Base-by-base conservation (phyloP, 2,797 vertebrate genomes). In the Threskiornis aethiopicus region DNA sequence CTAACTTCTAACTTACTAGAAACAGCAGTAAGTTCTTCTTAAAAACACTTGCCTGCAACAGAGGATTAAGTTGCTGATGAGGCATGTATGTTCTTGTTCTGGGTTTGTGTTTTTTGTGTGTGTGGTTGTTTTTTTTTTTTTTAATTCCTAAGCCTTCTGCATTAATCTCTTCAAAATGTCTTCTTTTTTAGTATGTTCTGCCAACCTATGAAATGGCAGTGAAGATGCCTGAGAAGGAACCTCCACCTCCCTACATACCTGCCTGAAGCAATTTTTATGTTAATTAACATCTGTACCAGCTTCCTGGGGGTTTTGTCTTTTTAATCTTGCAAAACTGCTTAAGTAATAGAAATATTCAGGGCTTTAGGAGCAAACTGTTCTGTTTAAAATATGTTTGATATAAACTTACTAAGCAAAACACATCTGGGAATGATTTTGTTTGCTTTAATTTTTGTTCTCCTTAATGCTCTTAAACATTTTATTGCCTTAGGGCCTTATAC, bases 161-260 rank as follows among this genome's bases (percentile, higher is more conserved):
- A 51, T 90, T 92, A 91, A 89, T 80, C 39, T 84, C 42, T 80
- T 90, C 33, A 75, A 91, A 91, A 95, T 66, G 75, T 80, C 91
- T 83, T 97, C 33, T 90, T 41, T 41, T 79, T 20, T 54, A 99
- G 99, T 99, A 99, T 94, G 99, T 99, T 95, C 98, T 99, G 97
- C 99, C 99, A 86, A 99, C 99, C 82, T 99, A 99, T 28, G 99
- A 99, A 98, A 99, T 99, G 99, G 99, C 99, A 10, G 98, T 99
- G 98, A 99, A 99, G 98, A 99, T 99, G 99, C 99, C 99, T 18
- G 99, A 99, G 91, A 99, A 99, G 97, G 99, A 99, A 49, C 99
- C 99, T 2, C 99, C 99, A 33, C 99, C 99, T 86, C 99, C 99
- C 55, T 99, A 99, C 98, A 98, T 99, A 98, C 99, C 99, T 58